Conservation (phyloP, 2,113 vertebrate genomes). For the Climacteris rufus region DNA sequence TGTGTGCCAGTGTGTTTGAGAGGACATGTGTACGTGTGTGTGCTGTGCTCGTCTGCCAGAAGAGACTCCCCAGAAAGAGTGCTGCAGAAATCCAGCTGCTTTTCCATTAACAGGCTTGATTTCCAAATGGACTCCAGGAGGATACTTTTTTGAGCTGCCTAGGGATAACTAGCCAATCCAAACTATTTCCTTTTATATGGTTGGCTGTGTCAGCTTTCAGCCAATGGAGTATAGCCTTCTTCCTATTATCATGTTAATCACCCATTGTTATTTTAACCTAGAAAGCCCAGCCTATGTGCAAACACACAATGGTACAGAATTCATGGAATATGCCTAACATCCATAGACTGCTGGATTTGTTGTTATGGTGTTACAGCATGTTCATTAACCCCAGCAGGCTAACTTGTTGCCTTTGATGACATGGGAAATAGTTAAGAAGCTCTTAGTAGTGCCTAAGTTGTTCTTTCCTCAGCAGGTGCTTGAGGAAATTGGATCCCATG, state of each 20-base stretch:
- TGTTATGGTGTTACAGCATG: background rate
- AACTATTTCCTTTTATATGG: background rate
- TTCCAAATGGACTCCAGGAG: slow-evolving; percentile 25
- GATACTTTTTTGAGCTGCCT: slow-evolving; percentile 29
- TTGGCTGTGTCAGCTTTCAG: background rate
- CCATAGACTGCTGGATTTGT: background rate
- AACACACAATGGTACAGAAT: background rate
- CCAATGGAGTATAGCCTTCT: background rate
- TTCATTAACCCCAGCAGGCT: slow-evolving; percentile 55
- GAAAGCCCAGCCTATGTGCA: background rate
- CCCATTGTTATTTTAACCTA: slow-evolving; percentile 12
- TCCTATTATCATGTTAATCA: slow-evolving; percentile 2
- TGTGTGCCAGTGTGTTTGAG: background rate
- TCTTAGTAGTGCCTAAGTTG: slow-evolving; percentile 51
- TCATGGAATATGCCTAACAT: background rate
- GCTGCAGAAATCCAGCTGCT: slow-evolving; percentile 51
- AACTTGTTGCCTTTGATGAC: slow-evolving; percentile 52
- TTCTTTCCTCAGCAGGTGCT: slow-evolving; percentile 46
- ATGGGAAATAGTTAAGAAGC: slow-evolving; percentile 47
- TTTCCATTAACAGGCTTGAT: slow-evolving; percentile 53
- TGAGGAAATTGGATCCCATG: slow-evolving; percentile 40
- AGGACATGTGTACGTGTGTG: background rate
- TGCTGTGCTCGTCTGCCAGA: background rate
- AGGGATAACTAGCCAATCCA: slow-evolving; percentile 25
- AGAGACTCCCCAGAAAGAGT: slow-evolving; percentile 18